Percentiles rank a stretch among this genome's conserved stretches.
Conservation (phyloP, 2,888 invertebrate species). For the Erynnis tages region DNA sequence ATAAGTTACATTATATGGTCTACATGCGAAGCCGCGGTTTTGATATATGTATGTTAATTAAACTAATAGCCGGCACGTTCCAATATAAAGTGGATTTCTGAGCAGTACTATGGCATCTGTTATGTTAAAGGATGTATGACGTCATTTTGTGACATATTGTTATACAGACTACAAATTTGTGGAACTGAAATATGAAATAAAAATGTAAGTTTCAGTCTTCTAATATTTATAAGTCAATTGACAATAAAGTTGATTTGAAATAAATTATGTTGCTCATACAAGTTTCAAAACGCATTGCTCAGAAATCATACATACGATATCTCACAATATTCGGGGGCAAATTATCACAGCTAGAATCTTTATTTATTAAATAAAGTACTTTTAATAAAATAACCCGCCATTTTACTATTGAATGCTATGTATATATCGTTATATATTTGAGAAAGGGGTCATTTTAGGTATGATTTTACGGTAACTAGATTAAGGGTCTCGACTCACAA, state of each 20-base stretch:
- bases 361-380: neutral
- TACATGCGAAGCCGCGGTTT: constrained; percentile 21
- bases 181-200: no score
- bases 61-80: constrained; percentile 9
- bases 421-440: neutral
- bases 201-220: no score
- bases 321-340: neutral
- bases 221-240: no score
- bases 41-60: constrained; percentile 10
- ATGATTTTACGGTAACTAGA: no score
- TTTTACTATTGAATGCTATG: neutral
- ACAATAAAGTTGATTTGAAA: neutral
- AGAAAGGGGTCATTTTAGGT: no score
- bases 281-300: neutral
- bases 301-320: neutral
- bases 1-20: constrained; percentile 27
- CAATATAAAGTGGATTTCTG: constrained; percentile 8
- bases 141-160: neutral
- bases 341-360: constrained; percentile 19
- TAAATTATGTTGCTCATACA: neutral
- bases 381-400: constrained; percentile 13
- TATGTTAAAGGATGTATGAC: neutral
- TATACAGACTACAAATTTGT: neutral
- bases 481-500: no score
- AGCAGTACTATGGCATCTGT: neutral